A percentile compares a stretch with the other conserved stretches of the same genome.
phyloP scores from a whole-genome alignment of 2,797 vertebrate species.

The Loriculus beryllinus region DNA sequence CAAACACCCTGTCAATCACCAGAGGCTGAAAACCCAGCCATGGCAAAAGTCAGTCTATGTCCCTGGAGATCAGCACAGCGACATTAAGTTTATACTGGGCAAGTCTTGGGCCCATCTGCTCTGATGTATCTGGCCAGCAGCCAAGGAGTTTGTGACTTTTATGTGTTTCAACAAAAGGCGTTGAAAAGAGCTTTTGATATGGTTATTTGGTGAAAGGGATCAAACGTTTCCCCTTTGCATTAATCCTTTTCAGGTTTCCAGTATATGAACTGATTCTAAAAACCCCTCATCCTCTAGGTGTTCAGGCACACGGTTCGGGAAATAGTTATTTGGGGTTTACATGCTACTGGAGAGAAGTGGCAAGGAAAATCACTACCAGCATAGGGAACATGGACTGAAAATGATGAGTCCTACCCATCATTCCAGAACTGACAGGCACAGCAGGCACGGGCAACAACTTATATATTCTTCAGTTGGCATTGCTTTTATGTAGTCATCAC shows the following conservation, averaged over 20 bases:
- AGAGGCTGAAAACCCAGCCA: not conserved
- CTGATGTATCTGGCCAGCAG: slow-evolving; percentile 12
- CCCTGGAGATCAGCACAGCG: not conserved
- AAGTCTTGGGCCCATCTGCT: not conserved
- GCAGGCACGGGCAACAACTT: rapidly evolving
- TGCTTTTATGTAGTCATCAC: not conserved
- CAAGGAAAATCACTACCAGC: not conserved
- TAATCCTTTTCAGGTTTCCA: slow-evolving; percentile 59
- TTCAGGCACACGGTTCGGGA: not conserved
- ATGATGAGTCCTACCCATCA: rapidly evolving
- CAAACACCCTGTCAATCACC: not conserved
- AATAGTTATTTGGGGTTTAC: not conserved
- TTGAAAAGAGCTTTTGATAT: slow-evolving; percentile 67
- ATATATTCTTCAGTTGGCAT: rapidly evolving
- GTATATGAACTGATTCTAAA: not conserved
- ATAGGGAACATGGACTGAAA: rapidly evolving
- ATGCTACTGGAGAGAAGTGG: not conserved
- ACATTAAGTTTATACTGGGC: not conserved
- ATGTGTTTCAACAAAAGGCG: slow-evolving; percentile 32
- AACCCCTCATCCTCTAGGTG: slow-evolving; percentile 43
- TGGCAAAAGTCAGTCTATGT: not conserved
- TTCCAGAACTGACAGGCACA: not conserved
- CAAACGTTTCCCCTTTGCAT: slow-evolving; percentile 47
- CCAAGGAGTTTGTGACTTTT: slow-evolving; percentile 55
- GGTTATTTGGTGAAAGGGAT: slow-evolving; percentile 61